These are phyloP conservation scores for Leucoraja ocellata DNA, from an alignment of 2,797 vertebrate genomes.

Conservation along the genomic window DNA sequence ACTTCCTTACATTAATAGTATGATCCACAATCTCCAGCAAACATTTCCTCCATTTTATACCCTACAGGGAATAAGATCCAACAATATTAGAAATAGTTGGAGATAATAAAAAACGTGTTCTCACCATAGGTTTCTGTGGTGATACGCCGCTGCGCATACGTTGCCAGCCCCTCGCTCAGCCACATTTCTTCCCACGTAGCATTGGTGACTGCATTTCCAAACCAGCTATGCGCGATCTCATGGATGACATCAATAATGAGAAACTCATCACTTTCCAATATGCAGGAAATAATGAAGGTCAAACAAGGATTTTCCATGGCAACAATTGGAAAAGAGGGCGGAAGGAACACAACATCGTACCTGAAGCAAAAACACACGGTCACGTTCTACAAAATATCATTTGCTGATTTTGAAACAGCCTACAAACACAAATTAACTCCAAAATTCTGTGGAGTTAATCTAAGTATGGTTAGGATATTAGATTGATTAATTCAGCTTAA, in stretches of 20 bases:
- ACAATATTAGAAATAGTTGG: neutral
- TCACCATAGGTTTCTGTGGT: constrained; percentile 82
- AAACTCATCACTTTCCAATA: constrained; percentile 91
- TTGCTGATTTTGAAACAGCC: neutral
- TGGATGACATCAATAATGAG: constrained; percentile 88
- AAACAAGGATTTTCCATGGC: constrained; percentile 98
- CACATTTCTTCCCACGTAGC: constrained; percentile 98
- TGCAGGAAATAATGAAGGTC: constrained; percentile 94
- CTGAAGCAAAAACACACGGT: constrained; percentile 50
- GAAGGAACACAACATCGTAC: constrained; percentile 93
- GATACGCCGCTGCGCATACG: constrained; percentile 90
- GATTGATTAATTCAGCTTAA: no score
- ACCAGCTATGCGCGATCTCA: constrained; percentile 93
- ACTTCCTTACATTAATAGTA: neutral
- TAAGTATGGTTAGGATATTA: neutral
- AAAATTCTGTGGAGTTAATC: neutral
- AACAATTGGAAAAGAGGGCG: constrained; percentile 91
- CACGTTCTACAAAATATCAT: neutral
- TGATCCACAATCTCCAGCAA: neutral
- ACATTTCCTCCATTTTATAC: neutral
- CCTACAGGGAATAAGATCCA: neutral
- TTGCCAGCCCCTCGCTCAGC: constrained; percentile 91
- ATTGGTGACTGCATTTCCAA: constrained; percentile 90
- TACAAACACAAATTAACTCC: neutral
- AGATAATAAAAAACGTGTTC: neutral